Base-by-base conservation (phyloP, 2,797 vertebrate genomes). In the Distichodus sexfasciatus region DNA sequence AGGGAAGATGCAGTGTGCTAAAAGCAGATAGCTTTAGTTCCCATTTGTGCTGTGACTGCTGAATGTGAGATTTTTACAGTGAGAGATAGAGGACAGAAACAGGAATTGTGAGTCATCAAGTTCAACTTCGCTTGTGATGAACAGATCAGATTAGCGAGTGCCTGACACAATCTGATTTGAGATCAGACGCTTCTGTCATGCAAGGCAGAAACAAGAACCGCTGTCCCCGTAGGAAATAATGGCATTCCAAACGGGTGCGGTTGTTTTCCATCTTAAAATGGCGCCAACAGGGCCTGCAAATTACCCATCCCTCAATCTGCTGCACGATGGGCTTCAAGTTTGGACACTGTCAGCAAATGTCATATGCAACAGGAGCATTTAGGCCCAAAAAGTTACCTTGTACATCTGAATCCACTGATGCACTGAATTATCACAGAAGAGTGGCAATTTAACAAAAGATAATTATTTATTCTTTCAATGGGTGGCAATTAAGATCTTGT, bases 1-100 rank as follows among this genome's bases (percentile, higher is more conserved):
- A 87, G 87, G 87, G 89, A 89, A 84, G 24, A 29, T n/a, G n/a
- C 47, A 81, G 84, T 87, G 84, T 84, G 78, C 79, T n/a, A 83
- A 78, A 80, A 58, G 72, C 64, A 79, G n/a, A n/a, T n/a, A n/a
- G 64, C 76, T 7, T 82, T 83, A 51, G 61, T 84, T 78, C 86
- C 77, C 69, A 65, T 50, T 77, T 81, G 84, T 79, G 53, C 64
- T 59, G n/a, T 50, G 53, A 36, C 26, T n/a, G 61, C 74, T 74
- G 66, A 19, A 74, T 71, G 71, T 67, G 63, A 75, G 69, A 89
- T n/a, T n/a, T n/a, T n/a, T n/a, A 77, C 11, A 54, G 72, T 83
- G 77, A 83, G 79, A 81, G 28, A 26, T 11, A 86, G 58, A 54
- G 76, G 75, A 70, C 69, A 50, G 2, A 50, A 72, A 59, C 71